Percentiles rank a stretch among this genome's conserved stretches.
Evolutionary conservation across 2,888 invertebrate genomes (phyloP).

Genomic region (Craniophora ligustri): DNA sequence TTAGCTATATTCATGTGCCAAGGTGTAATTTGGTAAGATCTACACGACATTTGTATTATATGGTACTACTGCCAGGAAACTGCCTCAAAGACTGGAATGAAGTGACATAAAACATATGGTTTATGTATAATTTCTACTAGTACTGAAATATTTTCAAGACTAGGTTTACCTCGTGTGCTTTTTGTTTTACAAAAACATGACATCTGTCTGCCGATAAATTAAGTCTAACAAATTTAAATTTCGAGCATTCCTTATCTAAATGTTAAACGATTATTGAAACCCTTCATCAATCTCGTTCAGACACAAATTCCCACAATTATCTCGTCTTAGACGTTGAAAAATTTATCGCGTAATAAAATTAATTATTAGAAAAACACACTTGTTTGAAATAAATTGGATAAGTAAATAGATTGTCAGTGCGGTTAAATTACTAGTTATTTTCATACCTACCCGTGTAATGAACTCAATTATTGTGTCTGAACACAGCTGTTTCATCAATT

Average conservation of each 20-base stretch:
- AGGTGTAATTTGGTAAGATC: slow-evolving; percentile 44
- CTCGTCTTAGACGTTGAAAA: slow-evolving; percentile 13
- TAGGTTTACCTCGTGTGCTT: background rate
- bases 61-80: slow-evolving; percentile 34
- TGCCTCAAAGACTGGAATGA: background rate
- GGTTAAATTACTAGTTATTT: too few species aligned
- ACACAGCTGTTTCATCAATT: too few species aligned
- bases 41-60: slow-evolving; percentile 35
- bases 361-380: too few species aligned
- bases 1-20: slow-evolving; percentile 36
- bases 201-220: slow-evolving; percentile 16
- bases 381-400: too few species aligned
- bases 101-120: too few species aligned
- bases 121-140: too few species aligned
- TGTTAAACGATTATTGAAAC: slow-evolving; percentile 22
- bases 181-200: background rate
- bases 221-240: slow-evolving; percentile 18
- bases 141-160: background rate
- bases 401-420: too few species aligned
- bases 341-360: too few species aligned
- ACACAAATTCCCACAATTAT: slow-evolving; percentile 15
- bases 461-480: too few species aligned
- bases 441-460: too few species aligned
- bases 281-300: slow-evolving; percentile 41
- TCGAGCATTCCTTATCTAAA: slow-evolving; percentile 27